Percentiles rank a stretch among this genome's conserved stretches.
Conservation (phyloP, 2,797 vertebrate genomes). For the Dendrocincla tyrannina region DNA sequence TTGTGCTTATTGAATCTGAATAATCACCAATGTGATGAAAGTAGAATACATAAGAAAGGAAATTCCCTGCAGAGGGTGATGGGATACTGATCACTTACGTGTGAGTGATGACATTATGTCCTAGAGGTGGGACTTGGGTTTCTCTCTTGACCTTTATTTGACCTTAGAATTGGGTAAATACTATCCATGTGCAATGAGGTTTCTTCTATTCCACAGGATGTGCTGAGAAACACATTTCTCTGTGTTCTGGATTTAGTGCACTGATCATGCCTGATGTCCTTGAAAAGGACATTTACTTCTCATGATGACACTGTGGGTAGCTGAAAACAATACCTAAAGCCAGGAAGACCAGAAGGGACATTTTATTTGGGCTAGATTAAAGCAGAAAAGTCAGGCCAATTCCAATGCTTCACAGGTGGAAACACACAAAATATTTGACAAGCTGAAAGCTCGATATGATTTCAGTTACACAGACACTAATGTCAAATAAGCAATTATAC, state of each 20-base stretch:
- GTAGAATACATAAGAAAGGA: neutral
- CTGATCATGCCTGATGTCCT: neutral
- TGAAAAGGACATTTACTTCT: neutral
- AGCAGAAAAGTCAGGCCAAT: neutral
- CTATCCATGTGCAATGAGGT: neutral
- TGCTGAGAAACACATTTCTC: neutral
- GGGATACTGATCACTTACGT: fast-evolving
- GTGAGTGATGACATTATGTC: neutral
- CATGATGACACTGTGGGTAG: neutral
- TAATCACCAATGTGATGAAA: neutral
- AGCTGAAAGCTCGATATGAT: neutral
- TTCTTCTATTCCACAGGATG: neutral
- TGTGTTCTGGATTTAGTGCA: neutral
- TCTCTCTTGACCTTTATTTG: neutral
- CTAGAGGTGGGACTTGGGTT: neutral
- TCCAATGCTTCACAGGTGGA: slow-evolving; percentile 32
- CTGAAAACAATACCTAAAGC: neutral
- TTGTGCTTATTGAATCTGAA: neutral
- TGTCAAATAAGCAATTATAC: slow-evolving; percentile 64
- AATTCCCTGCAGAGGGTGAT: neutral
- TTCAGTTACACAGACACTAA: slow-evolving; percentile 11
- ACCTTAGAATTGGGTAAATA: neutral
- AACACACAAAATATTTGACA: neutral
- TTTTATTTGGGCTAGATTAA: neutral
- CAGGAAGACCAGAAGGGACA: neutral